Evolutionary conservation across 2,113 vertebrate genomes (phyloP).

Genomic region (Ploceus nigricollis): DNA sequence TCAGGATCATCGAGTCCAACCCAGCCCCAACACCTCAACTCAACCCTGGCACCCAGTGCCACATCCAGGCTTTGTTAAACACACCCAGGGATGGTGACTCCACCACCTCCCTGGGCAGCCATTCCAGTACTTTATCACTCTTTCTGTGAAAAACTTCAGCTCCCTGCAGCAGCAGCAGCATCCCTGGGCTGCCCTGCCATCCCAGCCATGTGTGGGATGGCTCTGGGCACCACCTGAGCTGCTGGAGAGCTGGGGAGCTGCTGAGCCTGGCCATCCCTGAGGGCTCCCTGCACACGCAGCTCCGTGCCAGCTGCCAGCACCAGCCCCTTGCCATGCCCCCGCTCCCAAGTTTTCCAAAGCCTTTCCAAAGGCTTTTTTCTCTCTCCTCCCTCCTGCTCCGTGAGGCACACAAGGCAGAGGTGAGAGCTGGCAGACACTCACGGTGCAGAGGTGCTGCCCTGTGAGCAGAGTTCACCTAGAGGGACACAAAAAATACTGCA

Average conservation of each 20-base stretch:
- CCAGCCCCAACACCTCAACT: neutral
- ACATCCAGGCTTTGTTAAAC: neutral
- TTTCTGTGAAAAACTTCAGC: neutral
- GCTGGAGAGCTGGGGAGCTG: neutral
- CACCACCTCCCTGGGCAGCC: neutral
- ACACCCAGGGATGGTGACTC: neutral
- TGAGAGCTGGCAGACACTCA: neutral
- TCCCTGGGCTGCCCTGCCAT: neutral
- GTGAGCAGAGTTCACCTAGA: neutral
- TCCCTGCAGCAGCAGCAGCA: too few species aligned
- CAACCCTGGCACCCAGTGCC: neutral
- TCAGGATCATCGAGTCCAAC: accelerated
- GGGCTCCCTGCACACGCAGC: neutral
- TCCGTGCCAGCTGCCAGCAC: accelerated
- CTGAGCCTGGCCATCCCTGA: accelerated
- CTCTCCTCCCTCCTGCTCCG: neutral
- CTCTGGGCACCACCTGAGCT: neutral
- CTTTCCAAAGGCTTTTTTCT: neutral
- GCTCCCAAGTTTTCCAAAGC: neutral
- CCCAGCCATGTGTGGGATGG: accelerated
- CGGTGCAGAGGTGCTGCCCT: neutral
- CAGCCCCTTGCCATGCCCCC: neutral
- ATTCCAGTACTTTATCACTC: neutral
- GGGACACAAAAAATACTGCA: neutral
- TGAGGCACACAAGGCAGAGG: neutral